Evolutionary conservation across 2,888 invertebrate species (phyloP), one percentile per base, ranked within the genome.

Genomic region (Zhuqinia jingwanae): DNA sequence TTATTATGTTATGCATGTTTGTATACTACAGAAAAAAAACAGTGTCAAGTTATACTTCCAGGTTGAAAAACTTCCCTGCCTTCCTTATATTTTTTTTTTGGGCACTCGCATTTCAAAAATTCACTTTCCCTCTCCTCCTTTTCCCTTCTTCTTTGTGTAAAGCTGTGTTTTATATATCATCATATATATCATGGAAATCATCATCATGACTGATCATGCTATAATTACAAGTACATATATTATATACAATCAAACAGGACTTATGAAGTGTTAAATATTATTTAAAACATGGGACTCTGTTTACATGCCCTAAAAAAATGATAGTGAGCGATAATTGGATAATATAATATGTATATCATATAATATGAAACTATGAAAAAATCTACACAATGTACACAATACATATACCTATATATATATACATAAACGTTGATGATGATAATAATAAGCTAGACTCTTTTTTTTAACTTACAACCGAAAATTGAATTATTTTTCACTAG

Each of bases 291-390:
- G 58, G 56, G 56, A 20, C 58, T 53, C 20, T 22, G 20, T 3
- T 36, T 30, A 68, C 27, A 17, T 73, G 27, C 22, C 15, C 73
- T 73, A 73, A 73, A 70, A 45, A 30, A 10, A 73, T 45, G 17
- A 30, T 76, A 76, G 76, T 76, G 58, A 76, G 58, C 76, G 30
- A 76, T 42, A 58, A n/a, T 58, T 58, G 30, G 36, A 50, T 50
- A 11, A 73, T 45, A 45, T 6, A 36, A 36, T 27, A 8, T 25
- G 15, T 68, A 17, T 45, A 68, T 6, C 22, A 60, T n/a, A 13
- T 60, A 36, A 13, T 50, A 73, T 27, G 73, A 73, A 73, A 73
- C 50, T 53, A 76, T 76, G 76, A 76, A 58, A n/a, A 76, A 76
- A 58, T 11, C 56, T 76, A 58, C 42, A 76, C 76, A 58, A 36